Conservation (phyloP, 2,888 invertebrate species). For the Alloplasta piceator region DNA sequence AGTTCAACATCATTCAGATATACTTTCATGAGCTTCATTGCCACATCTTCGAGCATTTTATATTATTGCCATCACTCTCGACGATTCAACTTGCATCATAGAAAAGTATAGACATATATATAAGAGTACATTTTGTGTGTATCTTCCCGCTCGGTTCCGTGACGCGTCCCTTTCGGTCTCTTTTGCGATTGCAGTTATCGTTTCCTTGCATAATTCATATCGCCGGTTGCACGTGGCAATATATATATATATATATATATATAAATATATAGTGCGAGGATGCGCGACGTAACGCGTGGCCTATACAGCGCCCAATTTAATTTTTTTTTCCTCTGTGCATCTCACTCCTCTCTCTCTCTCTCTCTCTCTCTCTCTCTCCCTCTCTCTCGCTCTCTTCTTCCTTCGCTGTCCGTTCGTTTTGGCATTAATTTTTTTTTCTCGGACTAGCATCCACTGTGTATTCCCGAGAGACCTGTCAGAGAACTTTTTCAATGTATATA, state of each 20-base stretch:
- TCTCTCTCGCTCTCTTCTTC: slow-evolving; percentile 47
- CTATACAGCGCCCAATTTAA: slow-evolving; percentile 72
- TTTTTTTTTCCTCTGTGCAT: slow-evolving; percentile 40
- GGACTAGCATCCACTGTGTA: slow-evolving; percentile 43
- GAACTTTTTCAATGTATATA: slow-evolving; percentile 76
- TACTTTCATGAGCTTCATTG: too few species aligned
- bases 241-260: slow-evolving; percentile 47
- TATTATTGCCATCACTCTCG: too few species aligned
- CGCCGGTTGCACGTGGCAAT: slow-evolving; percentile 58
- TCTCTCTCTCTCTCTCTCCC: slow-evolving; percentile 15
- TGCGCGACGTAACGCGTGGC: slow-evolving; percentile 53
- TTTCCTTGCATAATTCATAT: slow-evolving; percentile 73
- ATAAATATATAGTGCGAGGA: slow-evolving; percentile 39
- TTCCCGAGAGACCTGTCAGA: slow-evolving; percentile 56
- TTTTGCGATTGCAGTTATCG: slow-evolving; percentile 71
- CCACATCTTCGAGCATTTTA: too few species aligned
- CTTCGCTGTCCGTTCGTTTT: slow-evolving; percentile 26
- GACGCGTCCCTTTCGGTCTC: slow-evolving; percentile 39
- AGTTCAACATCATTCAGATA: too few species aligned
- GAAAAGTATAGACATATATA: too few species aligned
- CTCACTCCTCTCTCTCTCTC: not conserved
- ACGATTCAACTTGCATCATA: too few species aligned
- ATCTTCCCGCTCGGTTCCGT: slow-evolving; percentile 15
- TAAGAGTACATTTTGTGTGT: not conserved
- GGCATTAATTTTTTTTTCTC: slow-evolving; percentile 36